Evolutionary conservation across 2,113 vertebrate species (phyloP).

Genomic region (Pluvialis apricaria): DNA sequence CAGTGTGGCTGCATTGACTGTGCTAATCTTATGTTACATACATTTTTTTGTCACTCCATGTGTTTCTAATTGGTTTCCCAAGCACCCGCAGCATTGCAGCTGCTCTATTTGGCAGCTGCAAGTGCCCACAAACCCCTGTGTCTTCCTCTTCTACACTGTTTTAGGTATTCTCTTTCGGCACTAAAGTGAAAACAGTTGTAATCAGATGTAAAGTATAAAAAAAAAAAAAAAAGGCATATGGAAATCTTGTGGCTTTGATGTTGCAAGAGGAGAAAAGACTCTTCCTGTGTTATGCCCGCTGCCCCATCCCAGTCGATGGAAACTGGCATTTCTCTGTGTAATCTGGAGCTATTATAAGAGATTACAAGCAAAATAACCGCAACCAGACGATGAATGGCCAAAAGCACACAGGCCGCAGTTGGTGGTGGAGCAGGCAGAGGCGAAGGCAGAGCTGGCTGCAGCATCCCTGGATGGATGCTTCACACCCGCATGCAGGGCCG

Average conservation of each 20-base stretch:
- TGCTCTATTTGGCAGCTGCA: conserved; percentile 59
- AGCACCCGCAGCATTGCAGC: conserved; percentile 54
- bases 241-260: conserved; percentile 28
- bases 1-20: conserved; percentile 27
- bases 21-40: conserved; percentile 44
- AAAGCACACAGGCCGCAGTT: background rate
- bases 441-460: background rate
- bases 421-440: background rate
- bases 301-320: background rate
- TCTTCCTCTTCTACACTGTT: conserved; percentile 29
- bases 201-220: conserved; percentile 20
- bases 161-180: conserved; percentile 59
- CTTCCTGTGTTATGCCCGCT: background rate
- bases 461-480: background rate
- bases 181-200: conserved; percentile 42
- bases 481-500: rapidly evolving
- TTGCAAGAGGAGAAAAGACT: background rate
- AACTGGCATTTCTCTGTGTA: background rate
- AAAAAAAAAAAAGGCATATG: background rate
- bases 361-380: background rate
- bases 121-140: conserved; percentile 37
- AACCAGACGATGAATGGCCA: background rate
- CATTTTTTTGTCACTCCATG: conserved; percentile 56
- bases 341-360: background rate
- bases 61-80: conserved; percentile 66